Evolutionary conservation across 2,888 invertebrate genomes (phyloP).

Genomic region (Flexamia atlantica): DNA sequence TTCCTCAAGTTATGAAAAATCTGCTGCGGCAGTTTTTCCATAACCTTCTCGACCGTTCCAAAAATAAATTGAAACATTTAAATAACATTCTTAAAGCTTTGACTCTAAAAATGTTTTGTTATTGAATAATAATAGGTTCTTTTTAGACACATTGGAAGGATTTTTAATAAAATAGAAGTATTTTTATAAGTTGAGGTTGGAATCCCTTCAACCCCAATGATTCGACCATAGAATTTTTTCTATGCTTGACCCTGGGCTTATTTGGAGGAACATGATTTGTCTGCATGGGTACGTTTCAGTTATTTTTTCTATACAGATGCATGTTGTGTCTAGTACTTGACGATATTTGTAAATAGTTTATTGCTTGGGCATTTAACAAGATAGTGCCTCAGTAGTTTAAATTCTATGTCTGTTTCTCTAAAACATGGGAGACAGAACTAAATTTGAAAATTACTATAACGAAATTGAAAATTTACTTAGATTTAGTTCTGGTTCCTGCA

Average conservation of each 20-base stretch:
- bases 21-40: too few species aligned
- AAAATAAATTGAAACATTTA: too few species aligned
- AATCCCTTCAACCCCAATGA: background rate
- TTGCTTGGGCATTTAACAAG: constrained; percentile 35
- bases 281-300: constrained; percentile 29
- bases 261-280: constrained; percentile 60
- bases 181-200: background rate
- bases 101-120: too few species aligned
- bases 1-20: too few species aligned
- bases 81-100: too few species aligned
- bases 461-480: background rate
- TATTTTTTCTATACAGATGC: background rate
- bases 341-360: background rate
- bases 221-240: constrained; percentile 15
- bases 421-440: constrained; percentile 35
- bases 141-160: too few species aligned
- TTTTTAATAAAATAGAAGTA: background rate
- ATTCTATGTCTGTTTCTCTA: constrained; percentile 6
- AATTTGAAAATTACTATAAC: background rate
- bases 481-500: constrained; percentile 47
- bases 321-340: constrained; percentile 16
- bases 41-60: too few species aligned
- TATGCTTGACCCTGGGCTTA: constrained; percentile 43
- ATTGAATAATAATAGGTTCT: too few species aligned
- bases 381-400: background rate